Base-by-base conservation (phyloP, 2,797 vertebrate genomes). In the Xiphorhynchus erythropygius region DNA sequence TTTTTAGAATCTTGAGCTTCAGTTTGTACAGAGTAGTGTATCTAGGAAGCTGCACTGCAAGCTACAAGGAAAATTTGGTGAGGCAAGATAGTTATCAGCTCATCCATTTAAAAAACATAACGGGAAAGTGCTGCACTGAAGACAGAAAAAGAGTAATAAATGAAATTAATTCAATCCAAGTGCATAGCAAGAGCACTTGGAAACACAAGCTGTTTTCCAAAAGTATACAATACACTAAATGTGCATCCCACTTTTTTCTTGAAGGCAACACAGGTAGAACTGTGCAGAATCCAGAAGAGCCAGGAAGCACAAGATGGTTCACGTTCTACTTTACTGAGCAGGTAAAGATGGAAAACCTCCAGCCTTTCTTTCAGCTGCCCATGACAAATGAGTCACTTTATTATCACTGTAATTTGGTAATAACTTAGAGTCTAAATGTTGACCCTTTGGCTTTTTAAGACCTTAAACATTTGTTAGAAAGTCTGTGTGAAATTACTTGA, bases 371-470 rank as follows among this genome's bases (percentile, higher is more conserved):
- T 18, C 64, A 73, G 69, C 46, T 83, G 52, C 56, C 64, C 6
- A 6, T 37, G 69, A 83, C 46, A 68, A 78, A 90, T 79, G 81
- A 79, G 53, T 16, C 47, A 39, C 63, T 90, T 84, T 47, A 84
- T 71, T 32, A 88, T 52, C 1, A 2, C 62, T 81, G 10, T 37
- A 62, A 88, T 94, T 90, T 50, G 59, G 60, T n/a, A 88, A 75
- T 73, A 87, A 81, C 53, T 82, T 63, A 22, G 5, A 69, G 53
- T 56, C 67, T 73, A 75, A 93, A 56, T 33, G 56, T 53, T 86
- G 85, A 62, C 65, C 65, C 25, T 91, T 89, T 86, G 73, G 47
- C 84, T 95, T 84, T 85, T 86, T 52, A 60, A 84, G 73, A 76
- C 55, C 42, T 65, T 42, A 81, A 84, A 33, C n/a, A 21, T 75